Base-by-base conservation (phyloP, 2,113 vertebrate genomes). In the Theristicus caerulescens region DNA sequence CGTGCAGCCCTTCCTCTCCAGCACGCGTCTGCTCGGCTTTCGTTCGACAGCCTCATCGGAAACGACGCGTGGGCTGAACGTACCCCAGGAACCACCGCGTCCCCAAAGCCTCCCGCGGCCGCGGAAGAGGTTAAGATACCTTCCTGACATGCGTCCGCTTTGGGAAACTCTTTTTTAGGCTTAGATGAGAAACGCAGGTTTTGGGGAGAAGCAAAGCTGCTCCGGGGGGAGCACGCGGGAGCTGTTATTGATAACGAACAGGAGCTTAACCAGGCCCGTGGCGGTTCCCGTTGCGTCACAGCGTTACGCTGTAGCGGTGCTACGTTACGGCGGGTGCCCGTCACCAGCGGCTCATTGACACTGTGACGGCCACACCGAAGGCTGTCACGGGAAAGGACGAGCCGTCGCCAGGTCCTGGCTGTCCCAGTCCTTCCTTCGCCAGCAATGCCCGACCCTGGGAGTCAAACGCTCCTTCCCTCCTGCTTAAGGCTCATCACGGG, bases 1-100 rank as follows among this genome's bases (percentile, higher is more conserved):
- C 0, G 0, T 20, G 36, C 31, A 29, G 34, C 15, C 34, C 31
- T 19, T 34, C 62, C 49, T 25, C 49, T 25, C 24, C 58, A 11
- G 49, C 11, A 13, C 3, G 1, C 11, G 21, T 24, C 40, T 29
- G 40, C 49, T 40, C 76, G 19, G 65, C 34, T 55, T 21, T 42
- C 1, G 4, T 34, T 31, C 38, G 64, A 32, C 2, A 9, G 22
- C 24, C 22, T 5, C 62, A 4, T 6, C 1, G 1, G 66, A 64
- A 62, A 55, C 42, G 58, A 24, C 3, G 8, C 10, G 7, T 6
- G 21, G 36, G 36, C n/a, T n/a, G 46, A 16, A 32, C 0, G 3
- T 38, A 34, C 16, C 29, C 29, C 38, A 11, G 54, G 22, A 69
- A 34, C 10, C 25, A 65, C 15, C 11, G 20, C 2, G 25, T 49